phyloP scores from a whole-genome alignment of 2,888 invertebrate species.

The Eueremaeus valkanovi region DNA sequence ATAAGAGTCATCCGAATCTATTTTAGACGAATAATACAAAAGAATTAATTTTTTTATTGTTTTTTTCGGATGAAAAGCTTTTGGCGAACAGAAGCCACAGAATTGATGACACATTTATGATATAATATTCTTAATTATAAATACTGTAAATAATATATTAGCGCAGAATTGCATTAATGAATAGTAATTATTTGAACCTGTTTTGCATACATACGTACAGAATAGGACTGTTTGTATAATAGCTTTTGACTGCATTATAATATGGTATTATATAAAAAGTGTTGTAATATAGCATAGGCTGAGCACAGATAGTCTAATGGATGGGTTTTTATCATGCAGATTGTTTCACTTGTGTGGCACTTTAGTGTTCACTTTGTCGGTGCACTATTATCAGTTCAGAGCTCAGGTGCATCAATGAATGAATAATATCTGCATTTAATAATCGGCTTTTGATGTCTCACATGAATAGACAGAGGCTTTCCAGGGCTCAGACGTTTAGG shows the following conservation, averaged over 20 bases:
- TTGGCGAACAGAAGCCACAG: not conserved
- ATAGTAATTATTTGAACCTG: slow-evolving; percentile 16
- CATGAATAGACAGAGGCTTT: slow-evolving; percentile 3
- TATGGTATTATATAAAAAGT: not conserved
- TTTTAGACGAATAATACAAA: not conserved
- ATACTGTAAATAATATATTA: not conserved
- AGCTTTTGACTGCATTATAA: not conserved
- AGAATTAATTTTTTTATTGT: no score
- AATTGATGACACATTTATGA: not conserved
- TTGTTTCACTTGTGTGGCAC: slow-evolving; percentile 30
- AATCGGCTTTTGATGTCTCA: slow-evolving; percentile 32
- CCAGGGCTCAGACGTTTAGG: not conserved
- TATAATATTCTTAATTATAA: slow-evolving; percentile 9
- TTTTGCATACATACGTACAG: not conserved
- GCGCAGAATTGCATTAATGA: slow-evolving; percentile 10
- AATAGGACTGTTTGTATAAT: not conserved
- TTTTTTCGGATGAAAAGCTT: no score
- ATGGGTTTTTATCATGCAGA: not conserved
- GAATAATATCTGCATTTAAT: slow-evolving; percentile 33
- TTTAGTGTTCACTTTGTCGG: slow-evolving; percentile 27
- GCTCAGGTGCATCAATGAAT: slow-evolving; percentile 27
- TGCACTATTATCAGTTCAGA: slow-evolving; percentile 29
- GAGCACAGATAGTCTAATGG: not conserved
- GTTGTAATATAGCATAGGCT: not conserved
- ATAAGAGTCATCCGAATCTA: not conserved